A percentile compares a stretch with the other conserved stretches of the same genome.
These are phyloP conservation scores for Reticulitermes speratus DNA, from an alignment of 1,140 invertebrate genomes.

Conservation along the genomic window DNA sequence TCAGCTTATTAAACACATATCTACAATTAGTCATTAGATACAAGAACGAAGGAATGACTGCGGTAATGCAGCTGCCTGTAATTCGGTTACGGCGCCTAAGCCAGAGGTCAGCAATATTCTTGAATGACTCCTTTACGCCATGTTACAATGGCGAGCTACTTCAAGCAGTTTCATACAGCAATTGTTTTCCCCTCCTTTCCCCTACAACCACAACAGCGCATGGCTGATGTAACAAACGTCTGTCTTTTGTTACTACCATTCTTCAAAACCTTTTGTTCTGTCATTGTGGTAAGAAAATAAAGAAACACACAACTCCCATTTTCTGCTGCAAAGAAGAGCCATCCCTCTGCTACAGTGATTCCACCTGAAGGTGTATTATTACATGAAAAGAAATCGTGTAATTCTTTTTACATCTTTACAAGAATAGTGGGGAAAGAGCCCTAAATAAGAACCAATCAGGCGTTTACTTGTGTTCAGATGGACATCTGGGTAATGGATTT, in stretches of 20 bases:
- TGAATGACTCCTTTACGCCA: not conserved
- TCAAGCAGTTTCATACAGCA: too few relatives aligned
- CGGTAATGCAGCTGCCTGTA: not conserved
- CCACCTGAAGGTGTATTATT: constrained; percentile 27
- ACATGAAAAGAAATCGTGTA: not conserved
- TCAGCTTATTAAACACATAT: too few relatives aligned
- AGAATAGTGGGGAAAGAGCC: not conserved
- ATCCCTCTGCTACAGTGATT: not conserved
- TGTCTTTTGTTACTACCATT: constrained; percentile 16
- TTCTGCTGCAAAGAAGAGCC: not conserved
- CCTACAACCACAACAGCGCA: not conserved
- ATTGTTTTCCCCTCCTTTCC: not conserved
- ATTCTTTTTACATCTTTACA: not conserved
- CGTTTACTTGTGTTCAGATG: not conserved
- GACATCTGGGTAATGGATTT: not conserved
- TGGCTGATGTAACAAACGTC: constrained; percentile 2
- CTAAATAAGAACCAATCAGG: not conserved
- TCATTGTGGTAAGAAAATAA: constrained; percentile 29
- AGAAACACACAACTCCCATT: constrained; percentile 24
- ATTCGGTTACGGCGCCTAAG: not conserved
- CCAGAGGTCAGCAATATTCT: too few relatives aligned
- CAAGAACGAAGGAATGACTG: not conserved
- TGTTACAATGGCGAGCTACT: not conserved
- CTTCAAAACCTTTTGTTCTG: constrained; percentile 1
- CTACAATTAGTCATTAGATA: too few relatives aligned